Percentiles rank a stretch among this genome's conserved stretches.
Evolutionary conservation across 2,113 vertebrate species (phyloP).

Genomic region (Pogona vitticeps): DNA sequence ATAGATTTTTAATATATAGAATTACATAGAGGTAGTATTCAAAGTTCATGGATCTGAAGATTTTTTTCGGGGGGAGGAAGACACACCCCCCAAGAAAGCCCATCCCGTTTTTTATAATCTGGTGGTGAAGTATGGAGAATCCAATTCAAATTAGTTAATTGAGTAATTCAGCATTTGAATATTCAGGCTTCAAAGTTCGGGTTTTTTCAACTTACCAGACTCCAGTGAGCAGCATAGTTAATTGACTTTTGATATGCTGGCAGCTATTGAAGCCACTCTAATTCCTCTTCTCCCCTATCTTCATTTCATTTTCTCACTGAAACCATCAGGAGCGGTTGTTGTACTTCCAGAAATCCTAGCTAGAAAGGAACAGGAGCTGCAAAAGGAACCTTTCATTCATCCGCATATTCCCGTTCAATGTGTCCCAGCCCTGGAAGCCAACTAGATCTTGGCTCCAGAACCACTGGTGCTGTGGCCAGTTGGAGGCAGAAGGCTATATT

Average conservation of each 20-base stretch:
- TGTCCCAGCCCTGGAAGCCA: not conserved
- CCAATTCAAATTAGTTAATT: not conserved
- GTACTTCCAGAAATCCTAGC: not conserved
- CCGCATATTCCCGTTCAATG: not conserved
- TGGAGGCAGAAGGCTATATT: not conserved
- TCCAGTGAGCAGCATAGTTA: not conserved
- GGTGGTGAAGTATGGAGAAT: not conserved
- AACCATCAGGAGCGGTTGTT: not conserved
- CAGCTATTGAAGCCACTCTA: not conserved
- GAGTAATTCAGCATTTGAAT: not conserved
- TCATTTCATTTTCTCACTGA: not conserved
- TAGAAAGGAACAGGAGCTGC: not conserved
- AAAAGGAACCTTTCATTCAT: not conserved
- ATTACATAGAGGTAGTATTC: not conserved
- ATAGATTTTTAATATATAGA: too few relatives aligned
- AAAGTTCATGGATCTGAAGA: not conserved
- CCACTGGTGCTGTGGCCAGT: too few relatives aligned
- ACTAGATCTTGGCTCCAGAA: not conserved
- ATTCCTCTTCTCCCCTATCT: not conserved
- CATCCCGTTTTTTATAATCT: not conserved
- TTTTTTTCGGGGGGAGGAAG: not conserved
- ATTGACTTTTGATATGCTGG: slow-evolving; percentile 1
- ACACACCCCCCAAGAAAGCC: too few relatives aligned
- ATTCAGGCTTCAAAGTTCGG: not conserved
- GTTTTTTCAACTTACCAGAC: slow-evolving; percentile 3